Evolutionary conservation across 2,113 vertebrate species (phyloP).

Genomic region (Columbina picui): DNA sequence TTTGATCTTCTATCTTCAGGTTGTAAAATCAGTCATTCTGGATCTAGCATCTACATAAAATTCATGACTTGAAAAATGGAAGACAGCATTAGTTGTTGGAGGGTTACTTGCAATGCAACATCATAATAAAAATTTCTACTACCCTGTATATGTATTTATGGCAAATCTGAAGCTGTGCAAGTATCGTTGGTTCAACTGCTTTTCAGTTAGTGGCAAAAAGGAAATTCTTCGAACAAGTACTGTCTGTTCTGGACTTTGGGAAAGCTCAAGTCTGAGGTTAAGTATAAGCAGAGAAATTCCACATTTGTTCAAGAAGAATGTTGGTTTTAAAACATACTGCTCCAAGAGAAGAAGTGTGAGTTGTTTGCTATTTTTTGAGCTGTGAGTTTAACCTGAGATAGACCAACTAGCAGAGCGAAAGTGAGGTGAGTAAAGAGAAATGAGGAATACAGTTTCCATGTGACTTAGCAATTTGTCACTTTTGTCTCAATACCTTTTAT

Average conservation of each 20-base stretch:
- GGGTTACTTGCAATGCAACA: background rate
- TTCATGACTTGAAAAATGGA: constrained; percentile 24
- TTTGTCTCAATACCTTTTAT: background rate
- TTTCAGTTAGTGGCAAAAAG: background rate
- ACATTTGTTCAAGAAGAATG: background rate
- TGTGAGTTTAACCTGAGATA: background rate
- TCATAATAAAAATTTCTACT: background rate
- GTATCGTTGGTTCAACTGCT: background rate
- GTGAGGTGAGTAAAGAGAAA: constrained; percentile 25
- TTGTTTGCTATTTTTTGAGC: background rate
- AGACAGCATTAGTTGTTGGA: background rate
- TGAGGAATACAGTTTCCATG: background rate
- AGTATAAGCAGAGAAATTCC: background rate
- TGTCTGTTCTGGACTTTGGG: background rate
- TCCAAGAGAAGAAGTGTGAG: background rate
- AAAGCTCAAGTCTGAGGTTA: background rate
- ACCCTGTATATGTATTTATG: background rate
- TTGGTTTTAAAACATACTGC: background rate
- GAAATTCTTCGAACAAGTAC: background rate
- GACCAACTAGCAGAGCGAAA: background rate
- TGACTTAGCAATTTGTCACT: constrained; percentile 15
- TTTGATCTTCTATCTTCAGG: background rate
- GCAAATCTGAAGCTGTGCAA: background rate
- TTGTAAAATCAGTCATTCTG: constrained; percentile 19
- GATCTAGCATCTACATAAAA: background rate